A percentile compares a stretch with the other conserved stretches of the same genome.
Conservation (phyloP, 2,888 invertebrate species). For the Limnephilus lunatus region DNA sequence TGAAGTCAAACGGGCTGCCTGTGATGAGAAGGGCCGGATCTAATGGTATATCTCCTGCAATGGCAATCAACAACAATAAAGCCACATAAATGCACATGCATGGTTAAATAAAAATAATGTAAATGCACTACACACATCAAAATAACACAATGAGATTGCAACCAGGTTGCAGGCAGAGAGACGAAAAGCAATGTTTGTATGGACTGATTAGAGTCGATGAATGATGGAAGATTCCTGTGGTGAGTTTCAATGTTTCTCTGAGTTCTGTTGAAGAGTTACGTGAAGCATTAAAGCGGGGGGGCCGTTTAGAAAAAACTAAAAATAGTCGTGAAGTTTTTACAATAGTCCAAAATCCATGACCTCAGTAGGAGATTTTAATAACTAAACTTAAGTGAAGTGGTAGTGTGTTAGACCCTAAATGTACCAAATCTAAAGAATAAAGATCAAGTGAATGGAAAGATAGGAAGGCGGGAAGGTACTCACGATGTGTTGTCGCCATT, state of each 20-base stretch:
- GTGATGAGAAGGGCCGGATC: conserved; percentile 73
- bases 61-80: conserved; percentile 71
- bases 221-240: conserved; percentile 29
- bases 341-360: conserved; percentile 49
- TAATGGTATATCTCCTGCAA: conserved; percentile 76
- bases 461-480: conserved; percentile 60
- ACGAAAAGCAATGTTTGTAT: conserved; percentile 45
- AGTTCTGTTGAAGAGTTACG: conserved; percentile 40
- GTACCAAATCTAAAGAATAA: conserved; percentile 33
- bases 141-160: conserved; percentile 51
- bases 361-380: conserved; percentile 14
- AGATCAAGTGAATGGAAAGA: conserved; percentile 39
- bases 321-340: conserved; percentile 13
- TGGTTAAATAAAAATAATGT: conserved; percentile 44
- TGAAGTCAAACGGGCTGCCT: conserved; percentile 71
- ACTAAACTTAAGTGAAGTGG: conserved; percentile 33
- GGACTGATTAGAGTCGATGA: conserved; percentile 38
- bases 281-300: conserved; percentile 35
- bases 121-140: conserved; percentile 52
- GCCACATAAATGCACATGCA: conserved; percentile 66
- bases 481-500: conserved; percentile 63
- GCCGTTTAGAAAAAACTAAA: not conserved
- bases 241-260: not conserved
- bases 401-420: conserved; percentile 42
- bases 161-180: conserved; percentile 47